phyloP scores from a whole-genome alignment of 2,797 vertebrate species.

The Loriculus beryllinus region DNA sequence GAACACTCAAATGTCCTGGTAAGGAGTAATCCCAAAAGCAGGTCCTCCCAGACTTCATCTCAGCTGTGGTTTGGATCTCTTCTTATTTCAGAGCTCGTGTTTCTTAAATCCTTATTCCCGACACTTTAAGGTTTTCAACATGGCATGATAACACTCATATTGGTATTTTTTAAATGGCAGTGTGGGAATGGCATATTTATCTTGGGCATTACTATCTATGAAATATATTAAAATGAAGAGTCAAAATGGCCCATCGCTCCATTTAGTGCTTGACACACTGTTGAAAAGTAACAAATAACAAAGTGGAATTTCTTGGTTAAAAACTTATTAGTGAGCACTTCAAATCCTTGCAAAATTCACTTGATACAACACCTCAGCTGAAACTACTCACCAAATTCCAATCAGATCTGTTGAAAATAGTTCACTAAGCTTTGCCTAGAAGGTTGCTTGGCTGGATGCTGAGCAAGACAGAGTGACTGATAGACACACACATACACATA shows the following conservation, averaged over 20 bases:
- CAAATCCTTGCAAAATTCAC: neutral
- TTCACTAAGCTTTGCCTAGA: neutral
- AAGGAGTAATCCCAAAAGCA: neutral
- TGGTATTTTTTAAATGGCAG: neutral
- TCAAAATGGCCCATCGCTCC: neutral
- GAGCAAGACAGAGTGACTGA: neutral
- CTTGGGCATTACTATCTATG: neutral
- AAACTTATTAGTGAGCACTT: neutral
- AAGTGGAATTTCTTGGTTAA: neutral
- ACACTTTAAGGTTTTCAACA: neutral
- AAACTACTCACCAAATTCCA: neutral
- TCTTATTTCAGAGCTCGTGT: neutral
- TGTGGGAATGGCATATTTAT: neutral
- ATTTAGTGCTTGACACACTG: neutral
- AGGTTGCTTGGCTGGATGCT: neutral
- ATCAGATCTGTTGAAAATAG: neutral
- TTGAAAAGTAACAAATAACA: neutral
- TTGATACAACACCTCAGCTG: rapidly evolving
- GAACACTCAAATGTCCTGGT: neutral
- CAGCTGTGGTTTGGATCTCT: neutral
- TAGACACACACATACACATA: rapidly evolving
- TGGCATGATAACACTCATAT: neutral
- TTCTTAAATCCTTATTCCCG: neutral
- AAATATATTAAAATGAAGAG: neutral
- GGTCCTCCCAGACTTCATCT: neutral